Evolutionary conservation across 2,797 vertebrate species (phyloP), one percentile per base, ranked within the genome.

Genomic region (Xiphophorus birchmanni): DNA sequence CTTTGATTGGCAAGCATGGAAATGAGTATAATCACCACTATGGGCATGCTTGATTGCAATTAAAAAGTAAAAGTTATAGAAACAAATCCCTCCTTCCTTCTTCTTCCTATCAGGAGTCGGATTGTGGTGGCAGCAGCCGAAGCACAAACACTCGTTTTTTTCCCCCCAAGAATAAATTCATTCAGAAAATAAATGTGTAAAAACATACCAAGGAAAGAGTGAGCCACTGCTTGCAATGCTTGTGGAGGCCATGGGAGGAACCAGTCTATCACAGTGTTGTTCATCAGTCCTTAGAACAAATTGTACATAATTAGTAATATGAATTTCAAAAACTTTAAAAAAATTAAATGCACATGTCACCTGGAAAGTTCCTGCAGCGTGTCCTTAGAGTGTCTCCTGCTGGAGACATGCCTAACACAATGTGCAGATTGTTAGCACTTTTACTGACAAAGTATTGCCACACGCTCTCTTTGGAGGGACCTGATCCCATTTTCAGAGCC

Each of bases 251-350:
- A 99, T 1, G 98, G 97, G 87, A 97, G 94, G 92, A 98, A 99
- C 99, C 99, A 99, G 89, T 99, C 98, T 17, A 99, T 99, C 4
- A 97, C 97, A 26, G 99, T 99, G 89, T 98, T 99, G 88, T 99
- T 99, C 86, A 99, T 97, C 76, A 99, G 94, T 85, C 99, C 99
- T 99, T 86, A 83, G 79, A 90, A 29, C 91, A 88, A 91, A 21
- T 15, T 23, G 12, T 18, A 75, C 18, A 77, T 0, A 74, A 17
- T 79, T 80, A 78, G 48, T 5, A 80, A 78, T 75, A n/a, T 29
- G 72, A 73, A 13, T 35, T 44, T 74, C 29, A 60, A 11, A 35
- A 80, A 48, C 74, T 4, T 79, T 37, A 2, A 32, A 12, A 12
- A 77, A 32, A 23, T 1, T 44, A 10, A 84, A 9, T 60, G n/a